Percentiles rank a stretch among this genome's conserved stretches.
These are phyloP conservation scores for Ectemnius lituratus DNA, from an alignment of 2,888 invertebrate species.

Conservation along the genomic window DNA sequence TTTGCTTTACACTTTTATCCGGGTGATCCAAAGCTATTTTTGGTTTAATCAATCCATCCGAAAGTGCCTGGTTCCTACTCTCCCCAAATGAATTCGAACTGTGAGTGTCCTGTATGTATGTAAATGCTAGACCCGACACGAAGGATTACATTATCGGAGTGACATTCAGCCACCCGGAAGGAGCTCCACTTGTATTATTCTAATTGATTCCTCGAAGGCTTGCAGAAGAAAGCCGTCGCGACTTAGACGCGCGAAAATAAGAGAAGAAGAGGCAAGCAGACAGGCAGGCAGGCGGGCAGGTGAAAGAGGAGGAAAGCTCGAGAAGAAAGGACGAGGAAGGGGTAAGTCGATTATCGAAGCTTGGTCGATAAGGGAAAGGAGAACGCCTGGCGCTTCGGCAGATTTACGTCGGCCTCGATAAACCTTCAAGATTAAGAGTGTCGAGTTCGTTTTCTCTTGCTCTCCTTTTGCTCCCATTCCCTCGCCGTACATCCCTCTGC, in stretches of 20 bases:
- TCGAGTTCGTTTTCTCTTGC: slow-evolving; percentile 52
- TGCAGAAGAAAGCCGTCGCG: slow-evolving; percentile 19
- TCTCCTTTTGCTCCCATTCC: not conserved
- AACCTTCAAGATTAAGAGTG: slow-evolving; percentile 72
- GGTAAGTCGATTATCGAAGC: slow-evolving; percentile 63
- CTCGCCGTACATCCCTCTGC: not conserved
- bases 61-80: not conserved
- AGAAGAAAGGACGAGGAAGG: slow-evolving; percentile 31
- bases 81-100: slow-evolving; percentile 16
- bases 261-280: slow-evolving; percentile 12
- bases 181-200: slow-evolving; percentile 57
- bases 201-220: slow-evolving; percentile 58
- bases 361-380: slow-evolving; percentile 65
- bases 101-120: slow-evolving; percentile 12
- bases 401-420: slow-evolving; percentile 74
- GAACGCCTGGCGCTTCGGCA: slow-evolving; percentile 66
- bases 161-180: slow-evolving; percentile 50
- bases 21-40: slow-evolving; percentile 17
- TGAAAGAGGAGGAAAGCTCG: slow-evolving; percentile 26
- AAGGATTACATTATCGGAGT: slow-evolving; percentile 48
- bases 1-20: no score
- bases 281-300: not conserved
- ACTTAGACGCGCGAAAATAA: slow-evolving; percentile 10
- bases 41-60: slow-evolving; percentile 20
- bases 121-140: slow-evolving; percentile 25